Conservation (phyloP, 2,888 invertebrate genomes). For the Cheilosia urbana region DNA sequence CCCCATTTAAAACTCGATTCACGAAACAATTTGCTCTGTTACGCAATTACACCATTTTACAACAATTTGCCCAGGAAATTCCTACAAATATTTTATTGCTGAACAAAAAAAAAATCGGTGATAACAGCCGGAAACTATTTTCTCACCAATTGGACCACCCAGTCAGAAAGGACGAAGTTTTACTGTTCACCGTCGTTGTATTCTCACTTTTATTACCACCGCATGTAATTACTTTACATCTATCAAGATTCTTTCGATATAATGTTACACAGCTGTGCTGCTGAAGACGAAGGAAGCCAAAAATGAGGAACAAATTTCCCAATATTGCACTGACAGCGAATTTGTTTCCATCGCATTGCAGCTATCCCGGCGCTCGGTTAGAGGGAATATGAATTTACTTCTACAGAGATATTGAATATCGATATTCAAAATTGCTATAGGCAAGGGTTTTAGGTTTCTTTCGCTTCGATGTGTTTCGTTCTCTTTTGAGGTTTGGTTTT, state of each 20-base stretch:
- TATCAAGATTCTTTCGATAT: slow-evolving; percentile 22
- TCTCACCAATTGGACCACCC: slow-evolving; percentile 28
- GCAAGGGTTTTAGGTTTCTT: background rate
- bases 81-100: background rate
- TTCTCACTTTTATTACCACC: slow-evolving; percentile 28
- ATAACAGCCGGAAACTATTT: slow-evolving; percentile 14
- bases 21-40: too few relatives aligned
- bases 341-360: slow-evolving; percentile 32
- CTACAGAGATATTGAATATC: slow-evolving; percentile 16
- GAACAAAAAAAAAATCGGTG: background rate
- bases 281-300: slow-evolving; percentile 11
- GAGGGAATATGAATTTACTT: slow-evolving; percentile 12
- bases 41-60: background rate
- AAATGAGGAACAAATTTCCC: slow-evolving; percentile 4
- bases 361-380: background rate
- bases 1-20: background rate
- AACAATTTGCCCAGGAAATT: background rate
- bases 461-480: slow-evolving; percentile 1
- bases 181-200: slow-evolving; percentile 6
- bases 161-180: slow-evolving; percentile 53
- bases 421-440: slow-evolving; percentile 13
- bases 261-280: slow-evolving; percentile 6
- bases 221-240: slow-evolving; percentile 59
- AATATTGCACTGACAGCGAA: slow-evolving; percentile 36
- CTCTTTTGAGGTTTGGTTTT: background rate